Evolutionary conservation across 2,797 vertebrate genomes (phyloP).

Genomic region (Acanthis flammea): DNA sequence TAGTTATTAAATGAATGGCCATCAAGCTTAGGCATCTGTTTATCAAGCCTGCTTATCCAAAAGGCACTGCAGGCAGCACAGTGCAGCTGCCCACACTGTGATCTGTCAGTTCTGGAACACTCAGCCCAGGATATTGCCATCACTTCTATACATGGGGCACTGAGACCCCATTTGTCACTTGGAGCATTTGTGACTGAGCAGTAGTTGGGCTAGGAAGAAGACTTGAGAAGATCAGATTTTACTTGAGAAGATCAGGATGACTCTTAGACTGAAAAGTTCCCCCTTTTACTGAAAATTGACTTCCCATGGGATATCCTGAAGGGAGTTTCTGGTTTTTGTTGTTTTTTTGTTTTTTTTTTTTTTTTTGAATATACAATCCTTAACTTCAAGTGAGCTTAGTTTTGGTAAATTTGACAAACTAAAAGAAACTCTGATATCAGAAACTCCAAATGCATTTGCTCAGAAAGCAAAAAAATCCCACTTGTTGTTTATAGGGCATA

Average conservation of each 20-base stretch:
- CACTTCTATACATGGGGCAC: not conserved
- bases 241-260: not conserved
- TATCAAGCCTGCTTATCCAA: not conserved
- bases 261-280: not conserved
- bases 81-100: not conserved
- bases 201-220: not conserved
- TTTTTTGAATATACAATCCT: not conserved
- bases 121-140: not conserved
- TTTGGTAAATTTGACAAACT: not conserved
- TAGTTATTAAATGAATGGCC: not conserved
- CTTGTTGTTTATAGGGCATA: not conserved
- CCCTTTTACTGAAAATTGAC: not conserved
- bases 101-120: not conserved
- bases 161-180: not conserved
- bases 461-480: not conserved
- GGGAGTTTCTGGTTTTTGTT: not conserved
- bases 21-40: slow-evolving; percentile 12
- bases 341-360: not conserved
- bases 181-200: not conserved
- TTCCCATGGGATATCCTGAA: not conserved
- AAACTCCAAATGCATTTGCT: not conserved
- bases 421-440: not conserved
- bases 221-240: not conserved
- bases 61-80: not conserved
- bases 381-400: not conserved